Percentiles rank a stretch among this genome's conserved stretches.
Evolutionary conservation across 1,140 invertebrate genomes (phyloP).

Genomic region (Ephestia elutella): DNA sequence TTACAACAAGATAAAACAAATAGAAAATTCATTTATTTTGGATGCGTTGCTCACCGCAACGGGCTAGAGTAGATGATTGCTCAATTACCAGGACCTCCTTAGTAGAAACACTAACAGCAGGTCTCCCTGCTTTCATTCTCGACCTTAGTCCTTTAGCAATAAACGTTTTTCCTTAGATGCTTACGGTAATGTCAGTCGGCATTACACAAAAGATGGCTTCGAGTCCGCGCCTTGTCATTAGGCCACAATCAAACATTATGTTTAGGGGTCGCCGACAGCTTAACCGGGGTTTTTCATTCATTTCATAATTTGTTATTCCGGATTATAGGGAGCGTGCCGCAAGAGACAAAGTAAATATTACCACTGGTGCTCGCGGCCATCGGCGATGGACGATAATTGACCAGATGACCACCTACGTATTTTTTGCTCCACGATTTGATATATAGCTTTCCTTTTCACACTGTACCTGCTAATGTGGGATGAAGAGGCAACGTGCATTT

Average conservation of each 20-base stretch:
- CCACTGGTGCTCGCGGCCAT: conserved; percentile 25
- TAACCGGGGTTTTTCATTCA: conserved; percentile 66
- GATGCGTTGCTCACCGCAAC: conserved; percentile 66
- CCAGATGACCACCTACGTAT: conserved; percentile 17
- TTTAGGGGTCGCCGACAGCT: conserved; percentile 71
- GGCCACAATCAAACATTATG: conserved; percentile 69
- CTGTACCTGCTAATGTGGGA: not conserved
- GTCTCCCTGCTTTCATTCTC: conserved; percentile 21
- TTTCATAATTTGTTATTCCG: conserved; percentile 72
- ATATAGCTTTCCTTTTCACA: conserved; percentile 3
- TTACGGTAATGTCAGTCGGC: conserved; percentile 46
- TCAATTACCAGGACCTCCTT: conserved; percentile 73
- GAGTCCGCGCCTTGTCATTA: conserved; percentile 71
- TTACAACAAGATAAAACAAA: conserved; percentile 56
- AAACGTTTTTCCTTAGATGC: conserved; percentile 30
- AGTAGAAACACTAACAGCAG: conserved; percentile 51
- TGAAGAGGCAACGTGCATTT: not conserved
- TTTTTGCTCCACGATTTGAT: conserved; percentile 11
- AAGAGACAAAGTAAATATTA: conserved; percentile 68
- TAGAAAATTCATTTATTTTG: conserved; percentile 67
- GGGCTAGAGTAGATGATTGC: conserved; percentile 70
- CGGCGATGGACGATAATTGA: conserved; percentile 34
- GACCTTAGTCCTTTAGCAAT: conserved; percentile 30
- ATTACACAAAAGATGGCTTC: conserved; percentile 60
- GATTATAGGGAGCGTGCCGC: conserved; percentile 61